Percentiles rank a stretch among this genome's conserved stretches.
phyloP scores from a whole-genome alignment of 2,888 invertebrate genomes.

The Dorcus hopei region DNA sequence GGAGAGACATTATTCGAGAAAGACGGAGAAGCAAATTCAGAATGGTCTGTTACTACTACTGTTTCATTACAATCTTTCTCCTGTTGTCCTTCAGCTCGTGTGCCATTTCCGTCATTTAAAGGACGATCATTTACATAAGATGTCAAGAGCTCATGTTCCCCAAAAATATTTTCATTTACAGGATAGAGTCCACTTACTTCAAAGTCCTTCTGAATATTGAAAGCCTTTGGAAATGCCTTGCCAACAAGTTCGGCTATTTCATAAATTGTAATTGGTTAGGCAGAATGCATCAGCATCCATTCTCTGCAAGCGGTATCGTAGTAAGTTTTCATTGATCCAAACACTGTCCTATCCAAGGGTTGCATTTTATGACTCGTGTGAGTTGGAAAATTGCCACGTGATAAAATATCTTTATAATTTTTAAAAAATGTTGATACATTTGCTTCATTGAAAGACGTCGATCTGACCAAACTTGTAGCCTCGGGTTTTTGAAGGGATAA shows the following conservation, averaged over 20 bases:
- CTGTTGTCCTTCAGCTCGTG: too few relatives aligned
- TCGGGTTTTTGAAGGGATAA: slow-evolving; percentile 1
- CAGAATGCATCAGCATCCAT: neutral
- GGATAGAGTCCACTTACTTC: neutral
- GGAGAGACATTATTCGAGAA: too few relatives aligned
- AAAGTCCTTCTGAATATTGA: neutral
- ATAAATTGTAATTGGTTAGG: neutral
- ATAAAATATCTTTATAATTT: neutral
- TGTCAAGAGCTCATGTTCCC: neutral
- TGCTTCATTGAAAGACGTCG: neutral
- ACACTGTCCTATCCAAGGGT: neutral
- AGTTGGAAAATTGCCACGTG: neutral
- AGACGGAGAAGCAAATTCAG: too few relatives aligned
- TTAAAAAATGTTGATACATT: slow-evolving; percentile 6
- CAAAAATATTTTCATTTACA: slow-evolving; percentile 2
- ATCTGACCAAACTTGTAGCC: neutral
- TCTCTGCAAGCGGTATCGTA: neutral
- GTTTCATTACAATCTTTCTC: too few relatives aligned
- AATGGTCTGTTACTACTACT: too few relatives aligned
- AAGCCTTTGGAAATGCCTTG: neutral
- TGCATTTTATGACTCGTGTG: neutral
- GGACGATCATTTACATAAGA: neutral
- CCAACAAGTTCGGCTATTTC: neutral
- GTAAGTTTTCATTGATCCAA: neutral
- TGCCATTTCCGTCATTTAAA: neutral